These are phyloP conservation scores for Arctopsyche grandis DNA, from an alignment of 1,140 invertebrate species.

Conservation along the genomic window DNA sequence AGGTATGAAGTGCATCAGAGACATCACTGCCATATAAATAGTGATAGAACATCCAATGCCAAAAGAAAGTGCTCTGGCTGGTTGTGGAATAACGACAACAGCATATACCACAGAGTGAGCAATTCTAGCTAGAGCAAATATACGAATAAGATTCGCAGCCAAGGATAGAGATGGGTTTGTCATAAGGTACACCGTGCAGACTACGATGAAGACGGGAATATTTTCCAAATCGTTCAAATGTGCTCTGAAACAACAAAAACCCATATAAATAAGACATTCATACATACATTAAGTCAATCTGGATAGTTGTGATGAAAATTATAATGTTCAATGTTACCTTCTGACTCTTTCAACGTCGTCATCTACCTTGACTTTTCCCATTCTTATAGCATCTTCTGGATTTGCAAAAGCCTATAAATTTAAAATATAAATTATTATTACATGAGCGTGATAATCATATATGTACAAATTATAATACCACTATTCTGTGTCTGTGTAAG, in stretches of 20 bases:
- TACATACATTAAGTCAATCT: neutral
- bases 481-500: too few species aligned
- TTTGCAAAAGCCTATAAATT: slow-evolving; percentile 61
- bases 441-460: too few species aligned
- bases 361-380: slow-evolving; percentile 64
- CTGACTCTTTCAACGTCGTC: slow-evolving; percentile 67
- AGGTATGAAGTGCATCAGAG: slow-evolving; percentile 53
- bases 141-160: slow-evolving; percentile 67
- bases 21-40: slow-evolving; percentile 62
- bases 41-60: slow-evolving; percentile 59
- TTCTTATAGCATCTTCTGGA: slow-evolving; percentile 61
- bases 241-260: slow-evolving; percentile 64
- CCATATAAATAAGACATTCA: slow-evolving; percentile 3
- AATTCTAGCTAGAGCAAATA: slow-evolving; percentile 67
- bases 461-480: too few species aligned
- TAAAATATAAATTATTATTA: slow-evolving; percentile 7
- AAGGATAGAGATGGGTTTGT: slow-evolving; percentile 66
- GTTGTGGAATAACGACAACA: slow-evolving; percentile 65
- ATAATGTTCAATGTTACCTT: slow-evolving; percentile 42
- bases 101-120: slow-evolving; percentile 71
- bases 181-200: slow-evolving; percentile 71
- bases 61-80: slow-evolving; percentile 66
- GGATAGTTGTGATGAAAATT: too few species aligned
- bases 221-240: slow-evolving; percentile 83
- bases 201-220: slow-evolving; percentile 73